phyloP scores from a whole-genome alignment of 2,797 vertebrate genomes.

The Poecilia gillii region DNA sequence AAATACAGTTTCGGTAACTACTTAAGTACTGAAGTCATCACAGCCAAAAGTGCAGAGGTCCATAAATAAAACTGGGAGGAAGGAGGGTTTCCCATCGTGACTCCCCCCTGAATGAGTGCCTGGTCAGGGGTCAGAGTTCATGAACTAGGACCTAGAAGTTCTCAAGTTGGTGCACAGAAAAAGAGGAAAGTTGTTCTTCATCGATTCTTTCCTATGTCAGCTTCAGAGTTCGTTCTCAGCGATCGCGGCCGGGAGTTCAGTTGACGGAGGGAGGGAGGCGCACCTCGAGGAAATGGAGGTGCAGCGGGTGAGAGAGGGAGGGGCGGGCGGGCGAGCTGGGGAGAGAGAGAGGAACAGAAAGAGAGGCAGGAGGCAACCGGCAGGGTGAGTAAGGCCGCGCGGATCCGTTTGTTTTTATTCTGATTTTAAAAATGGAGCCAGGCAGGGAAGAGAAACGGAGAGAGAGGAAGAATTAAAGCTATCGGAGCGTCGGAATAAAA shows the following conservation, averaged over 20 bases:
- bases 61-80: conserved; percentile 82
- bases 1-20: conserved; percentile 88
- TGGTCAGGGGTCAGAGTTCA: conserved; percentile 84
- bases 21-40: conserved; percentile 87
- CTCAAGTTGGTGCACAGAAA: conserved; percentile 60
- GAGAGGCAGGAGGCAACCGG: conserved; percentile 34
- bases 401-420: conserved; percentile 37
- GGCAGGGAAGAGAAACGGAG: conserved; percentile 55
- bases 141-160: conserved; percentile 79
- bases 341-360: no score
- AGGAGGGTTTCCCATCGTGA: conserved; percentile 56
- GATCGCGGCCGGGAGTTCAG: conserved; percentile 61
- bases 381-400: conserved; percentile 63
- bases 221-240: conserved; percentile 65
- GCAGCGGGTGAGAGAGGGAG: conserved; percentile 11
- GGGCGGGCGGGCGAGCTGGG: background rate
- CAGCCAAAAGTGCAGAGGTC: conserved; percentile 90
- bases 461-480: conserved; percentile 77
- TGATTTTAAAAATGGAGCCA: conserved; percentile 51
- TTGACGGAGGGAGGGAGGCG: conserved; percentile 63
- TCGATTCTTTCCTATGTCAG: conserved; percentile 45
- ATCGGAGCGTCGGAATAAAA: conserved; percentile 70
- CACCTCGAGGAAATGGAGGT: conserved; percentile 56
- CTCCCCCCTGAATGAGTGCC: conserved; percentile 67
- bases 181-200: conserved; percentile 42